Evolutionary conservation across 2,888 invertebrate species (phyloP), one percentile per base, ranked within the genome.

Genomic region (Nipponacmea schrenckii): DNA sequence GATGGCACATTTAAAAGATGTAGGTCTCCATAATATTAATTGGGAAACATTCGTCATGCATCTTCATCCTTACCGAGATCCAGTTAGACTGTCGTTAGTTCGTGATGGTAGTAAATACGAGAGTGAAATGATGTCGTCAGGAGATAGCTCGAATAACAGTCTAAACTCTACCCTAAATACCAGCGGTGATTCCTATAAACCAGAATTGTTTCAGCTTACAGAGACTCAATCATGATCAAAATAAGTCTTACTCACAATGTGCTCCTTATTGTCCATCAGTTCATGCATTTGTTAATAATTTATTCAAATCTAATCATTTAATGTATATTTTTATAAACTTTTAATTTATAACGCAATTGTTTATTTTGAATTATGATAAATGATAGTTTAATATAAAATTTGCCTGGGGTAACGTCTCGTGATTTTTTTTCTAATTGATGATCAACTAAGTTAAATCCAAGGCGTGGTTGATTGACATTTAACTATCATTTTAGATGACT

Each of bases 31-130:
- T 27, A 85, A 86, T 67, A 83, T 88, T 7, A 83, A 87, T 76
- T 88, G 88, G 88, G 87, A 87, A 75, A 83, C 87, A 20, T 87
- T 88, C 77, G 83, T 88, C 8, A 76, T 80, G 39, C 78, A 83
- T 46, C 74, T 88, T 27, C 87, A 87, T 70, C 87, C 87, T 2
- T 85, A 85, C 67, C 71, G 86, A 65, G 82, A 86, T 73, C 76
- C 81, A 5, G 70, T 83, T 0, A 70, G 86, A 7, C 74, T 82
- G 26, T 78, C 79, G 31, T 72, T 82, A 70, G 75, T 86, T 5
- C 76, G 79, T 31, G 86, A 86, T 73, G 84, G 83, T 12, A 84
- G 83, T 74, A 81, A 81, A 62, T 85, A 78, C 73, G 83, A 84
- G 69, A 83, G 74, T 64, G 84, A 84, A 74, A 77, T 79, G 8